Evolutionary conservation across 1,140 invertebrate species (phyloP), one percentile per base, ranked within the genome.

Genomic region (Caerostris darwini): DNA sequence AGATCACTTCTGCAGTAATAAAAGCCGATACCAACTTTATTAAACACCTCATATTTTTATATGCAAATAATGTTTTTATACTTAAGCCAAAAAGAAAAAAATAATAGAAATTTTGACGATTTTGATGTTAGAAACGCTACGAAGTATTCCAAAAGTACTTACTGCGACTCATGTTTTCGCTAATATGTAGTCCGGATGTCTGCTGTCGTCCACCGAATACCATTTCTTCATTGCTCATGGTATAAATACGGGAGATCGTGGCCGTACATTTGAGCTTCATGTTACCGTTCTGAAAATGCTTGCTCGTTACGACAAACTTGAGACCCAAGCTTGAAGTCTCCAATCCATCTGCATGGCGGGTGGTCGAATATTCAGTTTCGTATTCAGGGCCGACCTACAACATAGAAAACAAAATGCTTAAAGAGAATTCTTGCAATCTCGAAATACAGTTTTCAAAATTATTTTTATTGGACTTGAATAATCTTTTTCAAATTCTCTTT

Each of bases 221-320:
- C 95, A 97, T 98, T 95, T 98, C 98, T 96, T 98, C 98, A 95
- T 98, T 98, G 95, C 97, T 98, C 94, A 97, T 97, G 96, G 97
- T 97, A 96, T 98, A 98, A 2, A 98, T 97, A 2, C 97, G 97
- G 3, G 97, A 97, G n/a, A 96, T 95, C 17, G 95, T 95, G 4
- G 95, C 95, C 3, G 95, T 95, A 87, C 95, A 96, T 90, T 95
- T 95, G 58, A 96, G 93, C 88, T 95, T 95, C 94, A 96, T 95
- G 19, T 95, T 88, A 61, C 95, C 95, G 86, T 95, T 94, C 67
- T 86, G 95, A 93, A 96, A 95, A 82, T 96, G 95, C 57, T 95
- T 94, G n/a, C 95, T 94, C 59, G 95, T 95, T 14, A 95, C 94
- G 10, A 95, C 94, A 89, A 96, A 95, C 81, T 94, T 95, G 34